A percentile compares a stretch with the other conserved stretches of the same genome.
Conservation (phyloP, 2,113 vertebrate genomes). For the Chunga burmeisteri region DNA sequence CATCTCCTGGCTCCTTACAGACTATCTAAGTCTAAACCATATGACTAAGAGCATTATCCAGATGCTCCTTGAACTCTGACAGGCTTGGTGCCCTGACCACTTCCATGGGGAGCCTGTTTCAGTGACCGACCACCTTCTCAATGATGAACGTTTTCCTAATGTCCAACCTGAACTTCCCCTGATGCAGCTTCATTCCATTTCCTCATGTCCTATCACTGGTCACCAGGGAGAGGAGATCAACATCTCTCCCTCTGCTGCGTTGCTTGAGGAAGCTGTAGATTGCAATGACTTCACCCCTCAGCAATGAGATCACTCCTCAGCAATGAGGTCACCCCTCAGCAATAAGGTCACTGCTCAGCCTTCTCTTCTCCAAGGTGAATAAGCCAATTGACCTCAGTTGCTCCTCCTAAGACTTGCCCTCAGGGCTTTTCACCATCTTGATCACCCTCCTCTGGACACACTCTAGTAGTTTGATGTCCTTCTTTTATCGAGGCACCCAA, state of each 20-base stretch:
- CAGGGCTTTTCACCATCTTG: background rate
- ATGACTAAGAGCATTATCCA: fast-evolving
- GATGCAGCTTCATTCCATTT: background rate
- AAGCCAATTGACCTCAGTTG: background rate
- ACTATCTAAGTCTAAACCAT: background rate
- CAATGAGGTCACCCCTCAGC: background rate
- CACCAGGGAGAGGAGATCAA: background rate
- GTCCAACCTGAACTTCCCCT: too few species aligned
- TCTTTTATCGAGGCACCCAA: background rate
- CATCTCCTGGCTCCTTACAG: background rate
- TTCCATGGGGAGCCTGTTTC: background rate
- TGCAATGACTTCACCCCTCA: background rate
- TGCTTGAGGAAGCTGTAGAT: fast-evolving
- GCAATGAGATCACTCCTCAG: background rate
- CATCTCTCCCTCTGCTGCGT: fast-evolving
- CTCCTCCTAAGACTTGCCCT: background rate
- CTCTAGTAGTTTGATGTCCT: background rate
- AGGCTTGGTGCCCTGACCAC: background rate
- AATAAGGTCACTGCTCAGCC: background rate
- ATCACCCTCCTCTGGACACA: background rate
- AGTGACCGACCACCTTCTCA: too few species aligned
- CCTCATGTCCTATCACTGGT: fast-evolving
- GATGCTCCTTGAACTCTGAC: too few species aligned
- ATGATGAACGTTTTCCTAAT: background rate
- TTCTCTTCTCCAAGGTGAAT: background rate